Percentiles rank a stretch among this genome's conserved stretches.
Evolutionary conservation across 1,140 invertebrate genomes (phyloP).

Genomic region (Amyelois transitella): DNA sequence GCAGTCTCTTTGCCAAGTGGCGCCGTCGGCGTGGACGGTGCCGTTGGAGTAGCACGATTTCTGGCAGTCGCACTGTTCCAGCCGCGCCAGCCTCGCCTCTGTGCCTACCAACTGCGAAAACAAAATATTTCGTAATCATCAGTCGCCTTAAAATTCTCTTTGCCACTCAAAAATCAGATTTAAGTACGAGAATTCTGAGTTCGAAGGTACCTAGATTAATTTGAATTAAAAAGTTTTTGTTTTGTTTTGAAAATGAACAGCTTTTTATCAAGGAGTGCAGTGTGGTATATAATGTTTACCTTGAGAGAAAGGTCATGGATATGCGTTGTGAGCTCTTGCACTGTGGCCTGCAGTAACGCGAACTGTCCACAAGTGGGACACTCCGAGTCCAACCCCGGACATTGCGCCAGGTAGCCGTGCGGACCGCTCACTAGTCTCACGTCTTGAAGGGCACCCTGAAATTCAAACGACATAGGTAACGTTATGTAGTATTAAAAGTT

Average conservation of each 20-base stretch:
- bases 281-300: constrained; percentile 58
- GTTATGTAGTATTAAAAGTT: neutral
- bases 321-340: constrained; percentile 79
- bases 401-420: constrained; percentile 90
- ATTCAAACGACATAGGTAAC: too few species aligned
- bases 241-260: too few species aligned
- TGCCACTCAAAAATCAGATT: too few species aligned
- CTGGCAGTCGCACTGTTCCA: constrained; percentile 93
- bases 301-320: constrained; percentile 81
- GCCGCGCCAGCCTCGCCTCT: constrained; percentile 82
- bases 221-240: neutral
- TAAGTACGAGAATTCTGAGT: neutral
- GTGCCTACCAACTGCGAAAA: constrained; percentile 81
- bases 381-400: constrained; percentile 87
- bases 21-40: constrained; percentile 85
- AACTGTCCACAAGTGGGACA: constrained; percentile 95
- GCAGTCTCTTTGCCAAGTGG: constrained; percentile 86
- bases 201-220: neutral
- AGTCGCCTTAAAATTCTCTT: too few species aligned
- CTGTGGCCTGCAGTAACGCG: constrained; percentile 84
- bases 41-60: constrained; percentile 89
- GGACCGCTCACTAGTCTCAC: constrained; percentile 88
- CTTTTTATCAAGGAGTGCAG: too few species aligned
- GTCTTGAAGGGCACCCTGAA: constrained; percentile 92
- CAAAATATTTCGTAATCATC: neutral